Evolutionary conservation across 2,888 invertebrate species (phyloP).

Genomic region (Microctonus aethiopoides): DNA sequence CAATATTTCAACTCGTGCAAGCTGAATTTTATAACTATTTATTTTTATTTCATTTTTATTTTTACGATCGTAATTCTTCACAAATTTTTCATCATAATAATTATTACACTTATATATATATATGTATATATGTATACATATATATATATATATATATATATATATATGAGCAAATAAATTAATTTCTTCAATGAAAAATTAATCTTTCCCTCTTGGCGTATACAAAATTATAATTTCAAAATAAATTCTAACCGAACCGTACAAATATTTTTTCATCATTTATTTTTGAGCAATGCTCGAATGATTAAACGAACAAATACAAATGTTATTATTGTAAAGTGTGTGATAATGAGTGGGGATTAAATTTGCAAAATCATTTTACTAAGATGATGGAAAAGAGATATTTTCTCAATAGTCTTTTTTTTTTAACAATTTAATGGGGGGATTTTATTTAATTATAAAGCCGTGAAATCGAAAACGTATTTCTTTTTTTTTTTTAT

Average conservation of each 20-base stretch:
- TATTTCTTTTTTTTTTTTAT: conserved; percentile 14
- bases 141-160: background rate
- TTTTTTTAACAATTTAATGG: too few species aligned
- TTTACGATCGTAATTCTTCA: conserved; percentile 27
- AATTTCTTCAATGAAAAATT: too few species aligned
- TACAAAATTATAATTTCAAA: background rate
- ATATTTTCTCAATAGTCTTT: background rate
- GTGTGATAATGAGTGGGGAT: background rate
- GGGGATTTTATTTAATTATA: background rate
- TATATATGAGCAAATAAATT: too few species aligned
- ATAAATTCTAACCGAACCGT: background rate
- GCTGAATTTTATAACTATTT: conserved; percentile 2
- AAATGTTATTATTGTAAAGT: background rate
- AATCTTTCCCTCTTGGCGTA: background rate
- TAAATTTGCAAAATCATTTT: background rate
- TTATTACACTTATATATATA: background rate
- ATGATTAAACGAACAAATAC: background rate
- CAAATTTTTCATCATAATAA: background rate
- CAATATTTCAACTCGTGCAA: conserved; percentile 36
- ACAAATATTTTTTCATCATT: background rate
- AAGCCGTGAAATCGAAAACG: background rate
- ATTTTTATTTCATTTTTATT: conserved; percentile 23
- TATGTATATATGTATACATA: too few species aligned
- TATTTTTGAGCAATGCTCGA: background rate
- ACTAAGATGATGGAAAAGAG: background rate